Evolutionary conservation across 2,113 vertebrate genomes (phyloP).

Genomic region (Poecile atricapillus): DNA sequence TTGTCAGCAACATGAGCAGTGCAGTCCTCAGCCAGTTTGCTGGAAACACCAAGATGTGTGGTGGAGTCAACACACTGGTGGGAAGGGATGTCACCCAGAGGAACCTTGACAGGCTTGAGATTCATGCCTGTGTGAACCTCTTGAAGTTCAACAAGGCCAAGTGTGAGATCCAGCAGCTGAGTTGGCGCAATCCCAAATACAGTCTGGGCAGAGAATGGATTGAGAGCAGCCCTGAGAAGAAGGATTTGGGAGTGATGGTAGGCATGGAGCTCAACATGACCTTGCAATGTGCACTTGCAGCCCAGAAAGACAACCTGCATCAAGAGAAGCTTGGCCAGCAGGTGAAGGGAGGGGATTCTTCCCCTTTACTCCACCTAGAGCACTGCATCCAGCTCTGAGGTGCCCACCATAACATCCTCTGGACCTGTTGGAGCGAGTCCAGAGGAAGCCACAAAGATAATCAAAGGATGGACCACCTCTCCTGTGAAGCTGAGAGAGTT

Average conservation of each 20-base stretch:
- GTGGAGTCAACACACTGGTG: neutral
- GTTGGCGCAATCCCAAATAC: neutral
- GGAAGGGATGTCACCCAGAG: neutral
- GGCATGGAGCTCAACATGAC: neutral
- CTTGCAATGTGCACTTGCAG: too few species aligned
- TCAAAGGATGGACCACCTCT: neutral
- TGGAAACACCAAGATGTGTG: neutral
- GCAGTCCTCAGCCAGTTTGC: neutral
- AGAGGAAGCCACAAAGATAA: neutral
- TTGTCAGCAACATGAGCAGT: neutral
- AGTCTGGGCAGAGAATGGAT: neutral
- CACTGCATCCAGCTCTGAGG: neutral
- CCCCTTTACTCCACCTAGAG: neutral
- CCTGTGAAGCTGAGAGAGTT: neutral
- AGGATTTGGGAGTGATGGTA: neutral
- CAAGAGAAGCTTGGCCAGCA: neutral
- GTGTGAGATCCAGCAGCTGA: rapidly evolving
- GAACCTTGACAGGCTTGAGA: neutral
- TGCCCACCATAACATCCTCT: neutral
- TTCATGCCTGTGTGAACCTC: neutral
- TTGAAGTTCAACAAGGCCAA: neutral
- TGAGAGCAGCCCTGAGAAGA: neutral
- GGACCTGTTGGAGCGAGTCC: too few species aligned
- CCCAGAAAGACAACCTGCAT: neutral
- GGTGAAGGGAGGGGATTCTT: neutral